phyloP scores from a whole-genome alignment of 2,888 invertebrate species.

The Smittia sp. region DNA sequence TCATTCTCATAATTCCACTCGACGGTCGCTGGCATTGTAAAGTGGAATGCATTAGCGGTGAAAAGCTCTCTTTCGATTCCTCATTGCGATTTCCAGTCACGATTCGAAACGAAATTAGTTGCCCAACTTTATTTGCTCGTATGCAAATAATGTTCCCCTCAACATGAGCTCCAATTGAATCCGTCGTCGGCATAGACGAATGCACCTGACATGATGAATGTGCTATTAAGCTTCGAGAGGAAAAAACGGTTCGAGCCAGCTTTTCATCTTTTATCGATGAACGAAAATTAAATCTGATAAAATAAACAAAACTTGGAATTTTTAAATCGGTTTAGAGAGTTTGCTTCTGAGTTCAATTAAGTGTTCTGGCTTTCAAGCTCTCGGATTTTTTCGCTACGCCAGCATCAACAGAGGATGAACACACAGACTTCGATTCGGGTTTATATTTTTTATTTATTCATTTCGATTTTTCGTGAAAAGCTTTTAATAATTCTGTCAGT shows the following conservation, averaged over 20 bases:
- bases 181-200: neutral
- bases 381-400: neutral
- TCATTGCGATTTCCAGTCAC: neutral
- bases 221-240: neutral
- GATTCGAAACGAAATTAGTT: neutral
- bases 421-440: neutral
- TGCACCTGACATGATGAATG: slow-evolving; percentile 8
- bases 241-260: neutral
- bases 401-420: neutral
- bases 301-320: neutral
- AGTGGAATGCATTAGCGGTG: no score
- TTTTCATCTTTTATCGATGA: slow-evolving; percentile 5
- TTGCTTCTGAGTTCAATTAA: neutral
- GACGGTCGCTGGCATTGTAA: neutral
- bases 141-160: neutral
- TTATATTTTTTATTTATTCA: neutral
- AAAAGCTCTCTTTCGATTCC: neutral
- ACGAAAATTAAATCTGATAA: slow-evolving; percentile 8
- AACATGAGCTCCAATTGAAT: neutral
- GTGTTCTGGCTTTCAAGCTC: neutral
- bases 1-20: neutral
- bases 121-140: neutral
- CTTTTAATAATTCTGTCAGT: slow-evolving; percentile 25
- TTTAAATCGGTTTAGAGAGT: slow-evolving; percentile 8
- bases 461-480: slow-evolving; percentile 11